A percentile compares a stretch with the other conserved stretches of the same genome.
Evolutionary conservation across 1,140 invertebrate species (phyloP).

Genomic region (Bombus haemorrhoidalis): DNA sequence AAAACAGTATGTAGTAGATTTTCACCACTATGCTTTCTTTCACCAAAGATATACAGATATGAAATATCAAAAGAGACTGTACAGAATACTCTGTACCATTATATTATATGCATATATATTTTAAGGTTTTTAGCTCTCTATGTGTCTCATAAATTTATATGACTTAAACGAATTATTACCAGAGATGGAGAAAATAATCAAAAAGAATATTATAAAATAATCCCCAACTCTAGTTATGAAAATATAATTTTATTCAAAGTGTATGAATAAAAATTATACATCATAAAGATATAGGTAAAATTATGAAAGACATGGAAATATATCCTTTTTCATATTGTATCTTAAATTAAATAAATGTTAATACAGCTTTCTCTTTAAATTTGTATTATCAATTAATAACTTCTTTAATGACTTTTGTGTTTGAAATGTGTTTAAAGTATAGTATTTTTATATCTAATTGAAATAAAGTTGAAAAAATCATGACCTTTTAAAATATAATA

Average conservation of each 20-base stretch:
- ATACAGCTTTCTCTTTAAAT: not conserved
- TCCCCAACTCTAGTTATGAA: not conserved
- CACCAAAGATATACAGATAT: conserved; percentile 50
- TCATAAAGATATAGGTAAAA: not conserved
- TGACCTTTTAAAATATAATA: not conserved
- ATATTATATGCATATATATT: conserved; percentile 50
- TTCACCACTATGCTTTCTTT: conserved; percentile 61
- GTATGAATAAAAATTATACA: conserved; percentile 9
- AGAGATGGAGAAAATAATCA: not conserved
- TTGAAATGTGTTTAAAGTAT: not conserved
- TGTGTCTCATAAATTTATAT: conserved; percentile 51
- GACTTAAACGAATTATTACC: not conserved
- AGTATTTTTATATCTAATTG: not conserved
- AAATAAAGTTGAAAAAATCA: not conserved
- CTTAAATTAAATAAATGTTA: not conserved
- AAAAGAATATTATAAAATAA: conserved; percentile 6
- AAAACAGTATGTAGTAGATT: conserved; percentile 62
- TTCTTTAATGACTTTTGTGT: not conserved
- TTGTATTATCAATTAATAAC: not conserved
- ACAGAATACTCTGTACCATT: conserved; percentile 46
- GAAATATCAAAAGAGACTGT: conserved; percentile 31
- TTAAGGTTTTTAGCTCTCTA: conserved; percentile 54
- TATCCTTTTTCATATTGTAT: not conserved
- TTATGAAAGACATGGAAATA: not conserved
- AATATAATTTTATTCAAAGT: conserved; percentile 17